Base-by-base conservation (phyloP, 2,797 vertebrate species). In the Intellagama lesueurii region DNA sequence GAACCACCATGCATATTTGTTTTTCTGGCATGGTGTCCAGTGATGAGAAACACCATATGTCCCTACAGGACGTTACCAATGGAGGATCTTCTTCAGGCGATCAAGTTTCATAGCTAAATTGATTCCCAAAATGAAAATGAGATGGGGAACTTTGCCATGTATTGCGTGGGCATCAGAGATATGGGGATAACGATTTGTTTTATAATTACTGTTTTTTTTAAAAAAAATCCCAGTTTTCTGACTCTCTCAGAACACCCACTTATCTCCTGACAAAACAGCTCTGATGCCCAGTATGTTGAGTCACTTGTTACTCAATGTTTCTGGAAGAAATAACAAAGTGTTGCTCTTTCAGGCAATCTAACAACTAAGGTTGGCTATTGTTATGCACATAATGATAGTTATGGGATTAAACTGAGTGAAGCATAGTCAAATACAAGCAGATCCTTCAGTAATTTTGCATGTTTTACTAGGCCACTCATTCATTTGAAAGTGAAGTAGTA, bases 331-430 rank as follows among this genome's bases (percentile, higher is more conserved):
- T 86, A 56, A 0, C 77, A 90, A 69, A 76, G 12, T 2, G 75
- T 91, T 4, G 44, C 83, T 91, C 66, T 89, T 93, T 90, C 47
- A 56, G 79, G n/a, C 35, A 70, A 87, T 52, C 47, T 40, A 83
- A 9, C 19, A 56, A 56, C 7, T 73, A 90, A 89, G 60, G 56
- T 11, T 32, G 87, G 30, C 40, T 92, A 69, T 92, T 88, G 87
- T 4, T 0, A 0, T 78, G 30, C 5, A 5, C 5, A n/a, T 66
- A 77, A 26, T 89, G 40, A 40, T 40, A 40, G 40, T 40, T 40
- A 40, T 66, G 84, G 26, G 52, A 73, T 73, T 81, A 88, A 84
- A 60, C 19, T 85, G 76, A n/a, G 0, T 56, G 47, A 73, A 83
- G 87, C 66, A 56, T 83, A 70, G 81, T 82, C 76, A 90, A 91